Evolutionary conservation across 2,888 invertebrate species (phyloP), one percentile per base, ranked within the genome.

Genomic region (Creontiades dilutus): DNA sequence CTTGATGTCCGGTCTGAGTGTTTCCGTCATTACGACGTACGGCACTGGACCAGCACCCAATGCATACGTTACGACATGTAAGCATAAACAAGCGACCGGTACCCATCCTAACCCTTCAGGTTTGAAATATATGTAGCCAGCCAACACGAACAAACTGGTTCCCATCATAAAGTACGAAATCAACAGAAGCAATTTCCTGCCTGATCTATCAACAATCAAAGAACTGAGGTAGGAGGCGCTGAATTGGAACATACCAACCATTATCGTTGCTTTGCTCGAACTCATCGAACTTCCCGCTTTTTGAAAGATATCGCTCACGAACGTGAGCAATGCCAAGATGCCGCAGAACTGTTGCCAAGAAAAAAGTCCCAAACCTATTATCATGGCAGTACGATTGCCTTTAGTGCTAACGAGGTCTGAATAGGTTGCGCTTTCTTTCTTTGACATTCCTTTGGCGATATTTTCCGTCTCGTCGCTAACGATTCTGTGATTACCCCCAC

Each of bases 21-120:
- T 93, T 91, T 94, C 94, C 47, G 94, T 93, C 57, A 93, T 92
- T n/a, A 94, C 91, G 5, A 94, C 93, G 61, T 93, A 94, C 0
- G 94, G 94, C 0, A 94, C 92, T 0, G 93, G 93, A 0, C 94
- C 94, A 46, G 93, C 93, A 4, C 94, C 94, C 0, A 93, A 92
- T 91, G 93, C 93, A 92, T 94, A 94, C 0, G 92, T 92, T 91
- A 94, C 93, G 89, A 94, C 94, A 92, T 93, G 94, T 1, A 93
- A 16, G 87, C 94, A 92, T 47, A 94, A 93, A 19, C 94, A 91
- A 7, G 93, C 91, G 0, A 94, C 93, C 0, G 94, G 93, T 47
- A 94, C 91, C 93, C 94, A 93, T 0, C 90, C 91, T 28, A 89
- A 52, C 9, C 92, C 91, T 87, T 92, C 92, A 55, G 84, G 76